Percentiles rank a stretch among this genome's conserved stretches.
phyloP scores from a whole-genome alignment of 2,888 invertebrate species.

The Uropetala carovei region DNA sequence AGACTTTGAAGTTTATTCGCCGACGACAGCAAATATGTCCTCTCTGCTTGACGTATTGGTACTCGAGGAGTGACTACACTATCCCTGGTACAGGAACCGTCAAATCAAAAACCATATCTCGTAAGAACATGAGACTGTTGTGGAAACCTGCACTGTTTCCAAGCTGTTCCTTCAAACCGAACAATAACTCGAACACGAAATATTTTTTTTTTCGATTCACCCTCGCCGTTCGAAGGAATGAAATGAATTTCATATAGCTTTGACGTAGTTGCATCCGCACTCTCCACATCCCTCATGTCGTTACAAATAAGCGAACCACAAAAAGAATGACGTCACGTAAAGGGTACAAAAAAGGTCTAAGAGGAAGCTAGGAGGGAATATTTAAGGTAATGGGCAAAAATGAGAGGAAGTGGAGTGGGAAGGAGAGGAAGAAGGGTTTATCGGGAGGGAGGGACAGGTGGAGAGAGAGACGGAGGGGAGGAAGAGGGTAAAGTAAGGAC shows the following conservation, averaged over 20 bases:
- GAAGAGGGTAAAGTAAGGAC: neutral
- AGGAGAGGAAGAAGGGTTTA: neutral
- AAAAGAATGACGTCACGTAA: neutral
- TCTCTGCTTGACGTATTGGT: too few species aligned
- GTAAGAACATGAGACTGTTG: too few species aligned
- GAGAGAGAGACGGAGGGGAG: neutral
- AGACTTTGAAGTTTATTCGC: too few species aligned
- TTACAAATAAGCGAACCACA: neutral
- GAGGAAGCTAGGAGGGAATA: conserved; percentile 16
- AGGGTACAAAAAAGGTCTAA: neutral
- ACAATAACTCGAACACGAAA: neutral
- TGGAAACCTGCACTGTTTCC: too few species aligned
- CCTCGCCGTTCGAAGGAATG: neutral
- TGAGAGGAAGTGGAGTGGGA: neutral
- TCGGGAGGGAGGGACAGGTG: neutral
- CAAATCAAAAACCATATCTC: too few species aligned
- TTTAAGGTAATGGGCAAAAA: conserved; percentile 16
- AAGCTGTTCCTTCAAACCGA: too few species aligned
- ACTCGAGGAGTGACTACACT: too few species aligned
- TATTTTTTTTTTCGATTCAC: neutral
- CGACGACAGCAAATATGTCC: too few species aligned
- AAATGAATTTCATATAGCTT: neutral
- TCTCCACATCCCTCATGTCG: neutral
- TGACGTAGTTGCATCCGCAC: neutral
- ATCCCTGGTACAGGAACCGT: too few species aligned